phyloP scores from a whole-genome alignment of 2,113 vertebrate species.

The Microtus richardsoni region DNA sequence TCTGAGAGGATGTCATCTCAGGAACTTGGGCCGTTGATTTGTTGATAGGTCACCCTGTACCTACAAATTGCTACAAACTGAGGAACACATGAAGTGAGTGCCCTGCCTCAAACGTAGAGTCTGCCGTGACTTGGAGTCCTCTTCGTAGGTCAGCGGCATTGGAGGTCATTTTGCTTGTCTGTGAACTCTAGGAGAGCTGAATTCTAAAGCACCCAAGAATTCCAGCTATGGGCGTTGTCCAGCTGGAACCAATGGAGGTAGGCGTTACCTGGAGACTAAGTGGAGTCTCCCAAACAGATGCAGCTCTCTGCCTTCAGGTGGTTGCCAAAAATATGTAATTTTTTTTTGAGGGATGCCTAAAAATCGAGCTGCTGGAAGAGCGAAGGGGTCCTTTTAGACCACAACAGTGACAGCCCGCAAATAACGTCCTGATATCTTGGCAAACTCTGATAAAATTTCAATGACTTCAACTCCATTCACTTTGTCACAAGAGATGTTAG shows the following conservation, averaged over 20 bases:
- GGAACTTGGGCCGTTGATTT: not conserved
- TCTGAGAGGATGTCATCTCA: not conserved
- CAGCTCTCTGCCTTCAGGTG: not conserved
- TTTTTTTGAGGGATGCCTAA: not conserved
- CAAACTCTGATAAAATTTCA: not conserved
- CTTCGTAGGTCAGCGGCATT: not conserved
- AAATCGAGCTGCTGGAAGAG: not conserved
- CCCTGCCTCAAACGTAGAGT: not conserved
- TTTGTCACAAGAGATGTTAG: not conserved
- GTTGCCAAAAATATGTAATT: not conserved
- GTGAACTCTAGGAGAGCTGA: not conserved
- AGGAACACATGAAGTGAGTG: not conserved
- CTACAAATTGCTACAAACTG: not conserved
- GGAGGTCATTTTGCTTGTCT: not conserved
- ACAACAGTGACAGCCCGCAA: not conserved
- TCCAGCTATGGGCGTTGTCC: not conserved
- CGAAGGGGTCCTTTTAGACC: not conserved
- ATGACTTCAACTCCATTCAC: not conserved
- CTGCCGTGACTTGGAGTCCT: not conserved
- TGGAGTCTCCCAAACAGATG: not conserved
- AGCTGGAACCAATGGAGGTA: not conserved
- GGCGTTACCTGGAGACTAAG: not conserved
- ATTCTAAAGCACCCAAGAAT: not conserved
- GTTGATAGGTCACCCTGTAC: not conserved
- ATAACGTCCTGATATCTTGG: not conserved